Evolutionary conservation across 2,113 vertebrate species (phyloP).

Genomic region (Casuarius casuarius): DNA sequence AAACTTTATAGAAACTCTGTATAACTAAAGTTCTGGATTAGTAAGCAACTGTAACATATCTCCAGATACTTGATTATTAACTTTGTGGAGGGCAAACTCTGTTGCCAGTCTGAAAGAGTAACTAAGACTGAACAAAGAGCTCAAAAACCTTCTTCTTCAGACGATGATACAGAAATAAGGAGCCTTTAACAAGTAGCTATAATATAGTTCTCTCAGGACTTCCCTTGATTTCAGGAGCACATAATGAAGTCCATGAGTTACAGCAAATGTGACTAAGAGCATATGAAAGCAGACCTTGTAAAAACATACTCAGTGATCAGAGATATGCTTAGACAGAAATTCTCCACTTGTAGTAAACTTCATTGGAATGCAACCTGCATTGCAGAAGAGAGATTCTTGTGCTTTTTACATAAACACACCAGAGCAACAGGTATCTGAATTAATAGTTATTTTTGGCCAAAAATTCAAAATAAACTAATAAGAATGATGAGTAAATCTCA

Average conservation of each 20-base stretch:
- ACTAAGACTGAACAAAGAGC: neutral
- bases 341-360: neutral
- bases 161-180: accelerated
- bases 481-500: neutral
- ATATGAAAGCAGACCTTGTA: neutral
- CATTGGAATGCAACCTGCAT: accelerated
- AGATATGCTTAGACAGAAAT: neutral
- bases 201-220: neutral
- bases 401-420: neutral
- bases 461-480: neutral
- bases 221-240: neutral
- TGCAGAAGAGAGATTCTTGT: neutral
- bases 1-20: neutral
- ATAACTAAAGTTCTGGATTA: neutral
- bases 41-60: neutral
- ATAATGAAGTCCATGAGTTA: neutral
- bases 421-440: neutral
- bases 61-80: neutral
- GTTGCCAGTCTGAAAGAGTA: neutral
- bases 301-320: neutral
- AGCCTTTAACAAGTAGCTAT: neutral
- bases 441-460: neutral
- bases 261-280: neutral
- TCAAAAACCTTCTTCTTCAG: neutral
- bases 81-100: neutral